Base-by-base conservation (phyloP, 2,797 vertebrate genomes). In the Triplophysa bombifrons region DNA sequence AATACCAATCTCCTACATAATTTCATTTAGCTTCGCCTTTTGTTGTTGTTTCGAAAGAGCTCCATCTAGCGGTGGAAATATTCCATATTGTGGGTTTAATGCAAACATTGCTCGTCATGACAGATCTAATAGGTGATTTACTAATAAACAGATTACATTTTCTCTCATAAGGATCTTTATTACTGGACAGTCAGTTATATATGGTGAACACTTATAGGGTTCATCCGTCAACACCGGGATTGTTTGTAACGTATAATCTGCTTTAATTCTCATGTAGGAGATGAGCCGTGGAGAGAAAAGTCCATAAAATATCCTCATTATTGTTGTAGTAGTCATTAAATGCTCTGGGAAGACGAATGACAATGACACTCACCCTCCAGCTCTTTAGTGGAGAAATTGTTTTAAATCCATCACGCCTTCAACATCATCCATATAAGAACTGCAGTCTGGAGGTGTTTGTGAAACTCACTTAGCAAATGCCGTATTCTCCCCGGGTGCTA, bases 271-370 rank as follows among this genome's bases (percentile, higher is more conserved):
- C 67, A 53, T 71, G 67, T 71, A 78, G 56, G 67, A 78, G 76
- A 78, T 78, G 67, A 78, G 76, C 76, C 67, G 76, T 78, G 67
- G 55, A 78, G 56, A 78, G 46, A 78, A 67, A 78, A 78, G 76
- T 78, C 76, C 56, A 78, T 78, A 78, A 78, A 77, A 78, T 63
- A 71, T 71, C 66, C 76, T 78, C 76, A 78, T 78, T 78, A 78
- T 78, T 63, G 76, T 71, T 71, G 76, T 78, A 78, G 56, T 71
- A 71, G 67, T 78, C 76, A 78, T 78, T 78, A 78, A 77, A 78
- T 71, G 76, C 44, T 63, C 20, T 46, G 48, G 67, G 56, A 78
- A 78, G 76, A 71, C 1, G 12, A 60, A 78, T 78, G 46, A 8
- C 67, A 71, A 68, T 61, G 76, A 78, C 67, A 71, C 67, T 71